Evolutionary conservation across 2,113 vertebrate genomes (phyloP).

Genomic region (Takifugu bimaculatus): DNA sequence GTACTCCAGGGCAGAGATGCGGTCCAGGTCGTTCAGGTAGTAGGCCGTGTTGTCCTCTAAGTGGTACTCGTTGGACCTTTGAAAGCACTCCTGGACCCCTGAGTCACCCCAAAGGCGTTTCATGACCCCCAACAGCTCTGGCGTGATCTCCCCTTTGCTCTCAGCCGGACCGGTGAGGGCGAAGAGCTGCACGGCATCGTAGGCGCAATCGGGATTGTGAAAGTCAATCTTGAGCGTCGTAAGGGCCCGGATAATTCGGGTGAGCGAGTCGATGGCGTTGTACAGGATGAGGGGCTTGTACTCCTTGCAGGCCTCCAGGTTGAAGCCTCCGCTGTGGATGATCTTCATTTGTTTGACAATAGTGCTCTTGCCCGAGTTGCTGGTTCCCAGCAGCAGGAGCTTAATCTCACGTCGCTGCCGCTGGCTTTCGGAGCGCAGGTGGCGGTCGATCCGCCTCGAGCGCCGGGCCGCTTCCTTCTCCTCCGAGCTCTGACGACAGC

Average conservation of each 20-base stretch:
- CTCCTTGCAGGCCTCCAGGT: slow-evolving; percentile 96
- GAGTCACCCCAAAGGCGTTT: slow-evolving; percentile 93
- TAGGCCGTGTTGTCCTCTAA: slow-evolving; percentile 98
- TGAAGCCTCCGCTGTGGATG: slow-evolving; percentile 97
- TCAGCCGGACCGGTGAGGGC: slow-evolving; percentile 94
- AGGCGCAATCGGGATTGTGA: slow-evolving; percentile 94
- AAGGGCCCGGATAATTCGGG: slow-evolving; percentile 94
- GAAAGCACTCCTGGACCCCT: slow-evolving; percentile 94
- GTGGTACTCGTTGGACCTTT: slow-evolving; percentile 97
- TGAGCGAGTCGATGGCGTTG: slow-evolving; percentile 98
- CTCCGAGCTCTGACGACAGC: slow-evolving; percentile 99
- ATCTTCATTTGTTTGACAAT: slow-evolving; percentile 99
- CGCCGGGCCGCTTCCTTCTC: slow-evolving; percentile 98
- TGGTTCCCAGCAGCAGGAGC: slow-evolving; percentile 93
- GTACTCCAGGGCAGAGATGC: slow-evolving; percentile 91
- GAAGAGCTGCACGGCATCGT: slow-evolving; percentile 96
- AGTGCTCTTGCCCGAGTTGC: slow-evolving; percentile 98
- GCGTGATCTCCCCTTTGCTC: slow-evolving; percentile 97
- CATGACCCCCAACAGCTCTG: slow-evolving; percentile 94
- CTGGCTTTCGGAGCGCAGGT: slow-evolving; percentile 97
- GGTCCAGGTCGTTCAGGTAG: slow-evolving; percentile 96
- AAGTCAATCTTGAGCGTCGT: slow-evolving; percentile 96
- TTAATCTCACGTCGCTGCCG: slow-evolving; percentile 96
- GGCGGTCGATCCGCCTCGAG: slow-evolving; percentile 96
- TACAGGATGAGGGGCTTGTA: slow-evolving; percentile 98